Evolutionary conservation across 2,113 vertebrate species (phyloP).

Genomic region (Ptilonorhynchus violaceus): DNA sequence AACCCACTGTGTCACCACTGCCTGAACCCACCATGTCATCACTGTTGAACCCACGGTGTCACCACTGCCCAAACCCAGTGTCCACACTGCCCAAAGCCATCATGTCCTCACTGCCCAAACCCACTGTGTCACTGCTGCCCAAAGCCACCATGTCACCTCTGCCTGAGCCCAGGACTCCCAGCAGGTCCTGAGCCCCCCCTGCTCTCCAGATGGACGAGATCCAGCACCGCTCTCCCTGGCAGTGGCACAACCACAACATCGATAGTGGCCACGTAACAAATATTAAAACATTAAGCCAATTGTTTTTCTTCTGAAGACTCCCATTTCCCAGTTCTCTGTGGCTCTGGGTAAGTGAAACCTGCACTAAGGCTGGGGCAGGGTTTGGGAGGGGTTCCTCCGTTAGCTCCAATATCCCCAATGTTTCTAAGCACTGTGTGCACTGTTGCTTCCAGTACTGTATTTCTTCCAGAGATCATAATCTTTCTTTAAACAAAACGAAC

Average conservation of each 20-base stretch:
- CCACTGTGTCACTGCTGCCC: fast-evolving
- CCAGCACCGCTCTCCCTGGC: background rate
- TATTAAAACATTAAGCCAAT: background rate
- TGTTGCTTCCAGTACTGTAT: background rate
- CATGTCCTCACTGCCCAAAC: background rate
- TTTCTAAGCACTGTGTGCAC: background rate
- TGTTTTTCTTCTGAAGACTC: constrained; percentile 23
- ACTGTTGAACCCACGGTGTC: background rate
- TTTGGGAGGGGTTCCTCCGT: background rate
- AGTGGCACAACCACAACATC: constrained; percentile 30
- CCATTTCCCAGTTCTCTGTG: constrained; percentile 42
- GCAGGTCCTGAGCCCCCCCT: fast-evolving
- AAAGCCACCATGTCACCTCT: too few relatives aligned
- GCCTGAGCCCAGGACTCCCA: background rate
- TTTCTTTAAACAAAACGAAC: constrained; percentile 19
- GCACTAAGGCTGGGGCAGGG: background rate
- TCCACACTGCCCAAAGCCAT: background rate
- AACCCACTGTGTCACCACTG: too few relatives aligned
- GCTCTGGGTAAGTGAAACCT: background rate
- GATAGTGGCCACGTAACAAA: background rate
- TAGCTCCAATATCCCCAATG: background rate
- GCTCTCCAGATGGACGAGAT: background rate
- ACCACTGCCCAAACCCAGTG: background rate
- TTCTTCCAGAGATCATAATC: constrained; percentile 33
- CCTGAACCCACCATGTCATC: too few relatives aligned